Evolutionary conservation across 64 coral and sea anemone species (phyloP).

Genomic region (Montipora foliosa): DNA sequence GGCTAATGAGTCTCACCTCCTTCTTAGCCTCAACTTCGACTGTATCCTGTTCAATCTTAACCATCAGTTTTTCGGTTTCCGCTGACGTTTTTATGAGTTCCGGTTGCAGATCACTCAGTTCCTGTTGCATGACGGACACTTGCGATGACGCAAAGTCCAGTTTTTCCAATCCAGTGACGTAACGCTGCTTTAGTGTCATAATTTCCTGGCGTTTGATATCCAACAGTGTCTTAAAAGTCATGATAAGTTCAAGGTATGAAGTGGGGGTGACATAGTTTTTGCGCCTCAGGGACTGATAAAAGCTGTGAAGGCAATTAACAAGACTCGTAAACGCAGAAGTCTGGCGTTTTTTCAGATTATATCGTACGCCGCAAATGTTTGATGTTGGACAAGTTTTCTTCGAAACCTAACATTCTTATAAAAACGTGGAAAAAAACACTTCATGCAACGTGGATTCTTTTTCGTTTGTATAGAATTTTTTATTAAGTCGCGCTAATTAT

Average conservation of each 20-base stretch:
- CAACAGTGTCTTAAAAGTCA: slow-evolving; percentile 96
- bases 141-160: slow-evolving; percentile 98
- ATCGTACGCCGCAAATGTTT: too few relatives aligned
- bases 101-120: slow-evolving; percentile 93
- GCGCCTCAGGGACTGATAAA: slow-evolving; percentile 86
- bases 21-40: slow-evolving; percentile 99
- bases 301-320: slow-evolving; percentile 37
- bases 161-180: slow-evolving; percentile 90
- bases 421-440: too few relatives aligned
- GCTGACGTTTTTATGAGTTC: slow-evolving; percentile 96
- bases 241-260: slow-evolving; percentile 96
- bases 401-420: too few relatives aligned
- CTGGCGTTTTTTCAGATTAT: too few relatives aligned
- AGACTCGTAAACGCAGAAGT: not conserved
- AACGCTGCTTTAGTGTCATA: slow-evolving; percentile 91
- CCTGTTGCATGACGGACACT: slow-evolving; percentile 99
- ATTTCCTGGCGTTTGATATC: slow-evolving; percentile 98
- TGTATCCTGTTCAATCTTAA: slow-evolving; percentile 99
- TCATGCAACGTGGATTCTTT: too few relatives aligned
- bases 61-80: slow-evolving; percentile 94
- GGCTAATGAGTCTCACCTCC: slow-evolving; percentile 60
- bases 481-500: too few relatives aligned
- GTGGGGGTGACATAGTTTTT: slow-evolving; percentile 99
- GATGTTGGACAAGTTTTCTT: too few relatives aligned
- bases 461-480: too few relatives aligned